phyloP scores from a whole-genome alignment of 2,113 vertebrate genomes.

The Egretta garzetta region DNA sequence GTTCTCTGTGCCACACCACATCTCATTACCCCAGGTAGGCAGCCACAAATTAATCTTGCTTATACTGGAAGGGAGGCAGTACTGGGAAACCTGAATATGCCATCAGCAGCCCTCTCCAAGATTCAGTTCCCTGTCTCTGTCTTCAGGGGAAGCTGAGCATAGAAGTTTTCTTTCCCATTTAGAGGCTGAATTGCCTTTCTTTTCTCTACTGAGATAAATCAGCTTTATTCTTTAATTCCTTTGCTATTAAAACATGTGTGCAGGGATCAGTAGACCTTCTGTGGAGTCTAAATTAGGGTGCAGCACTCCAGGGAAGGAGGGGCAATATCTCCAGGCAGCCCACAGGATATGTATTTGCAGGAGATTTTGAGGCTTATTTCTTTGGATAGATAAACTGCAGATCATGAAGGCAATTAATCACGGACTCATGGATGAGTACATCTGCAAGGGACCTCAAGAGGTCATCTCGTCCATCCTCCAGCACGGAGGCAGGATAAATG shows the following conservation, averaged over 20 bases:
- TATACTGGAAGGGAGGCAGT: background rate
- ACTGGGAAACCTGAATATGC: background rate
- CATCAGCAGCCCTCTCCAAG: background rate
- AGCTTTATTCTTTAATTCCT: conserved; percentile 25
- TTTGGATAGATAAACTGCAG: conserved; percentile 41
- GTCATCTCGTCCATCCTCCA: conserved; percentile 42
- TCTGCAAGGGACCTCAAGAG: conserved; percentile 59
- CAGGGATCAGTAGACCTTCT: background rate
- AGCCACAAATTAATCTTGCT: background rate
- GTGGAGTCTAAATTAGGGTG: background rate
- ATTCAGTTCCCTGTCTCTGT: background rate
- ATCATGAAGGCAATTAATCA: conserved; percentile 64
- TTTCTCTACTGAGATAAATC: background rate
- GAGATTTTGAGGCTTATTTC: conserved; percentile 48
- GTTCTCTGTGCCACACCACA: background rate
- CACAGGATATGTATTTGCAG: background rate
- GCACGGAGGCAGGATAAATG: conserved; percentile 32
- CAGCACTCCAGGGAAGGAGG: background rate
- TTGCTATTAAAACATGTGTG: background rate
- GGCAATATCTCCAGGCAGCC: background rate
- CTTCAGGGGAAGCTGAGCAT: background rate
- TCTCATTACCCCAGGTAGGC: background rate
- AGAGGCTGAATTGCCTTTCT: background rate
- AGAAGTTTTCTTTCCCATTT: background rate
- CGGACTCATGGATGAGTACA: background rate